Conservation (phyloP, 2,797 vertebrate species). For the Clarias fuscus region DNA sequence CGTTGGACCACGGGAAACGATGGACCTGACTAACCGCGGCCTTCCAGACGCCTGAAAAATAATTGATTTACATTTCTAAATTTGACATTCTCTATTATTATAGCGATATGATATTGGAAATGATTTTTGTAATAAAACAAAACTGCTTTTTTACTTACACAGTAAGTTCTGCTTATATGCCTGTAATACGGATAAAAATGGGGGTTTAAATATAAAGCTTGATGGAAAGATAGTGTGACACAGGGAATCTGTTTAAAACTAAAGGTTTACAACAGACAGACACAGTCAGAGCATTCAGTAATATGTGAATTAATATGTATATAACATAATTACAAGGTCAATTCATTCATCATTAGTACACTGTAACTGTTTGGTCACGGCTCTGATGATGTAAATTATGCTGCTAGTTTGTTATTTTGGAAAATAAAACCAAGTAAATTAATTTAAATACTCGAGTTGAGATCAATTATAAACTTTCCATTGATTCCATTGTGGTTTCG, state of each 20-base stretch:
- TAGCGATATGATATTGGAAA: background rate
- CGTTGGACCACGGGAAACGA: background rate
- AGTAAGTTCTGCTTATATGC: background rate
- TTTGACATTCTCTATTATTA: background rate
- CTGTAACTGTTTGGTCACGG: background rate
- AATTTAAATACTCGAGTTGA: background rate
- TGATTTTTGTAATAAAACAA: background rate
- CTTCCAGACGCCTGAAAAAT: background rate
- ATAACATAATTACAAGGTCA: background rate
- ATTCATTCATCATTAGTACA: background rate
- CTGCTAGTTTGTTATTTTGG: background rate
- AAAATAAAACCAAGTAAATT: background rate
- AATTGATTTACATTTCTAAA: slow-evolving; percentile 28
- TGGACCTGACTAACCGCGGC: background rate
- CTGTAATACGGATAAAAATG: background rate
- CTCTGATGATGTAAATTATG: background rate
- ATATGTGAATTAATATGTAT: background rate
- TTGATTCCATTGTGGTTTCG: background rate
- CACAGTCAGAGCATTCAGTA: background rate
- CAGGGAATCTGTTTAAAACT: background rate
- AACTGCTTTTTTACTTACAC: background rate
- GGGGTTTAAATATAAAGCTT: background rate
- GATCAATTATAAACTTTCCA: background rate
- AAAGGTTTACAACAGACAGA: background rate
- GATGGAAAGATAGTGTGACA: background rate